Evolutionary conservation across 1,140 invertebrate genomes (phyloP), one percentile per base, ranked within the genome.

Genomic region (Notospermus geniculatus): DNA sequence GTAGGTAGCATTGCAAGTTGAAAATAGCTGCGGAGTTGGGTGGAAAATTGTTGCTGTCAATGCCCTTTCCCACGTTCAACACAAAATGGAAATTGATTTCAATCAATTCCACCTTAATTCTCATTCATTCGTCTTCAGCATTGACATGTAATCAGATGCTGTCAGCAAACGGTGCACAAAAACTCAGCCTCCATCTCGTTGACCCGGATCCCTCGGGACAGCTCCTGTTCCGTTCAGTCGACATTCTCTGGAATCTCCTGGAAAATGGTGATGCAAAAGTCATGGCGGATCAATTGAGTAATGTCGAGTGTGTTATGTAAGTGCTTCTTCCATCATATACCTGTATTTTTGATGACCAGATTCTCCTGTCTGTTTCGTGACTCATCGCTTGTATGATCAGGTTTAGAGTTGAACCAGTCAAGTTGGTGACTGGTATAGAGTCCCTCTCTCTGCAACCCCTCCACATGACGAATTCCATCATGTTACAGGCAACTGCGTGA

Each of bases 201-300:
- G 76, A 80, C 45, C 54, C 69, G 43, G 79, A 80, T 59, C 67
- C 72, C 4, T 70, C 63, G 45, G 77, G 76, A 36, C 74, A 80
- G 59, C 63, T 80, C 9, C 54, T 82, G 62, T 81, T 82, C 62
- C 66, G 77, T 25, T 79, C 78, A 19, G 71, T 75, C 13, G 78
- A 82, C 32, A 77, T 79, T 32, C 54, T 81, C 11, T 82, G 80
- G 80, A 82, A 82, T 59, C 61, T 82, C 27, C 57, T 82, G 55
- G 76, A 80, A 60, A 67, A 74, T 62, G 79, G 78, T 25, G 72
- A 76, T 43, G 64, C 60, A 17, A 63, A 71, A 7, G 41, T 62
- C 17, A 53, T 80, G 2, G 64, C 73, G 7, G 55, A 69, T 30
- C 80, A 82, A 59, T 69, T 82, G 1, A 78, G 75, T 57, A 77